phyloP scores from a whole-genome alignment of 2,888 invertebrate genomes.

The Aradus depressus region DNA sequence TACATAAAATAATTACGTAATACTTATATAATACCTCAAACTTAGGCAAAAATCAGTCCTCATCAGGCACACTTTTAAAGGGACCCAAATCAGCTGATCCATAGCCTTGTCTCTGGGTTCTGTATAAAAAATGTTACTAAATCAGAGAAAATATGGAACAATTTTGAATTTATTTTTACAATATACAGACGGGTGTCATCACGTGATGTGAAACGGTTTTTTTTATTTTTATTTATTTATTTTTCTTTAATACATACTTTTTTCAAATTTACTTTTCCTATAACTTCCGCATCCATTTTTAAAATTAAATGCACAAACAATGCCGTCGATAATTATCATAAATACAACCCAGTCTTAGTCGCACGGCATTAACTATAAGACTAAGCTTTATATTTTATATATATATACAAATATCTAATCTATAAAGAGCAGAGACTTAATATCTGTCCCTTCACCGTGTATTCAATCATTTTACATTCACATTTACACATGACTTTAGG shows the following conservation, averaged over 20 bases:
- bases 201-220: constrained; percentile 13
- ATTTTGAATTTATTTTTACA: constrained; percentile 21
- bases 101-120: constrained; percentile 7
- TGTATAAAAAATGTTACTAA: constrained; percentile 11
- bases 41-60: constrained; percentile 20
- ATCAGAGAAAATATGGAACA: constrained; percentile 25
- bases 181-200: constrained; percentile 20
- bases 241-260: not conserved
- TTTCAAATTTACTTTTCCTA: constrained; percentile 1
- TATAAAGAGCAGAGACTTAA: constrained; percentile 19
- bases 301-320: constrained; percentile 19
- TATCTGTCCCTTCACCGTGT: constrained; percentile 18
- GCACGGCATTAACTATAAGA: constrained; percentile 18
- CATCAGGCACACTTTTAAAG: constrained; percentile 8
- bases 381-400: constrained; percentile 13
- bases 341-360: constrained; percentile 19
- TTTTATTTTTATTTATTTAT: constrained; percentile 1
- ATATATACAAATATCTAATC: constrained; percentile 17
- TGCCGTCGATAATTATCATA: constrained; percentile 16
- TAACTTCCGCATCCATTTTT: constrained; percentile 9
- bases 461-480: constrained; percentile 17
- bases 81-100: constrained; percentile 4
- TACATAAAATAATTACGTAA: constrained; percentile 25
- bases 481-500: constrained; percentile 18
- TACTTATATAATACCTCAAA: constrained; percentile 26